Conservation (phyloP, 2,113 vertebrate genomes). For the Tenrec ecaudatus region DNA sequence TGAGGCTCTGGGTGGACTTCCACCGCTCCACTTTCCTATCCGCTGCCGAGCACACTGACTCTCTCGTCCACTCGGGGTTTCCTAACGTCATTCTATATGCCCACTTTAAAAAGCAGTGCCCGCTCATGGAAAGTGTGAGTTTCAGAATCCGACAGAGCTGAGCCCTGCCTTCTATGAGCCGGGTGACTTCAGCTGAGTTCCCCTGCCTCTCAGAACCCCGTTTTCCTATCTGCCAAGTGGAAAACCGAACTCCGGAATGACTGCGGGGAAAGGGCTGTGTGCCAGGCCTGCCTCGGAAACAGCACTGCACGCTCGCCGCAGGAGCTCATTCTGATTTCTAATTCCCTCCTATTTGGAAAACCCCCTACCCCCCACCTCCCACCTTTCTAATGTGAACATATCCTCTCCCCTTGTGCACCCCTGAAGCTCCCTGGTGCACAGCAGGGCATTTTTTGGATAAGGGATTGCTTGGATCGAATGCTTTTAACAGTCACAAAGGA, state of each 20-base stretch:
- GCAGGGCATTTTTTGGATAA: no score
- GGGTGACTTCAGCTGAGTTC: background rate
- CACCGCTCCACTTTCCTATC: background rate
- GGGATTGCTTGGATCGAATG: background rate
- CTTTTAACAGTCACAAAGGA: background rate
- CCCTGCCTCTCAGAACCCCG: background rate
- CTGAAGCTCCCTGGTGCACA: background rate
- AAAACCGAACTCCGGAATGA: background rate
- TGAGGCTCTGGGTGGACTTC: background rate
- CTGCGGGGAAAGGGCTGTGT: background rate
- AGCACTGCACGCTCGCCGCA: rapidly evolving
- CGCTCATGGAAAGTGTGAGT: background rate
- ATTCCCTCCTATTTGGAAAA: background rate
- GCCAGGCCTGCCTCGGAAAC: background rate
- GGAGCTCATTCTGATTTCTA: background rate
- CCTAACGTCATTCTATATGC: background rate
- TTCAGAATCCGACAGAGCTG: background rate
- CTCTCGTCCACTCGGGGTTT: background rate
- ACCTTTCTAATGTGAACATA: background rate
- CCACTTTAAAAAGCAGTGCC: background rate
- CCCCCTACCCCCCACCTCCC: background rate
- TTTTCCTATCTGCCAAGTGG: background rate
- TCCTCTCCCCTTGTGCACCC: background rate
- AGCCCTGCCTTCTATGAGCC: background rate
- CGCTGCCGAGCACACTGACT: background rate